A percentile compares a stretch with the other conserved stretches of the same genome.
Conservation (phyloP, 2,888 invertebrate genomes). For the Magallana nippona region DNA sequence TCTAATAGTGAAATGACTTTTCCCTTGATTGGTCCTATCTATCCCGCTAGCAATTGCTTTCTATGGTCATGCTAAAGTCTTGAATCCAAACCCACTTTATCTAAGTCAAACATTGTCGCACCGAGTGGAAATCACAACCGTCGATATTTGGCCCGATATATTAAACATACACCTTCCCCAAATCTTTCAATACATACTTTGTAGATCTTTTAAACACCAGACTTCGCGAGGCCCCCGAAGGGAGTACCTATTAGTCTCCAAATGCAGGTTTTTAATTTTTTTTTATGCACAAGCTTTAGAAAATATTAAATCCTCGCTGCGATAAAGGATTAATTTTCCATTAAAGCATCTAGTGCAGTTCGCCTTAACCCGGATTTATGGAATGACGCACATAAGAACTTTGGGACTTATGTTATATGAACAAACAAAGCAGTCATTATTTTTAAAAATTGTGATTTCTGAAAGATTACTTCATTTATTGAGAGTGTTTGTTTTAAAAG, state of each 20-base stretch:
- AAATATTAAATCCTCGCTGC: not conserved
- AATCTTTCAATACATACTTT: slow-evolving; percentile 36
- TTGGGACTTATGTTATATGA: not conserved
- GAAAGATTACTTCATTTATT: not conserved
- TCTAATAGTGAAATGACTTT: not conserved
- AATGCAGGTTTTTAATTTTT: not conserved
- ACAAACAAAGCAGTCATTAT: slow-evolving; percentile 12
- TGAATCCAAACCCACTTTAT: slow-evolving; percentile 30
- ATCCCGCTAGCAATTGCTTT: not conserved
- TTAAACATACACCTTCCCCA: slow-evolving; percentile 32
- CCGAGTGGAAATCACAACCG: slow-evolving; percentile 1
- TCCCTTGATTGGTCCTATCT: not conserved
- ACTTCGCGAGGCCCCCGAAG: not conserved
- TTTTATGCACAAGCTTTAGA: not conserved
- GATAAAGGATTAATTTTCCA: slow-evolving; percentile 25
- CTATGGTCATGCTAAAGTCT: not conserved
- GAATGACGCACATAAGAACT: slow-evolving; percentile 7
- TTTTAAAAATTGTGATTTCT: not conserved
- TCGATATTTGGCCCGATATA: slow-evolving; percentile 33
- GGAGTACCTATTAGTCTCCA: not conserved
- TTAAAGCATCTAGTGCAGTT: slow-evolving; percentile 15
- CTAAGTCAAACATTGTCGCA: slow-evolving; percentile 32
- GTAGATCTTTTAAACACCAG: slow-evolving; percentile 37
- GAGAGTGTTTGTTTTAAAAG: not conserved
- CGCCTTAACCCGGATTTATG: not conserved